Base-by-base conservation (phyloP, 2,888 invertebrate species). In the Eupithecia vulgata region DNA sequence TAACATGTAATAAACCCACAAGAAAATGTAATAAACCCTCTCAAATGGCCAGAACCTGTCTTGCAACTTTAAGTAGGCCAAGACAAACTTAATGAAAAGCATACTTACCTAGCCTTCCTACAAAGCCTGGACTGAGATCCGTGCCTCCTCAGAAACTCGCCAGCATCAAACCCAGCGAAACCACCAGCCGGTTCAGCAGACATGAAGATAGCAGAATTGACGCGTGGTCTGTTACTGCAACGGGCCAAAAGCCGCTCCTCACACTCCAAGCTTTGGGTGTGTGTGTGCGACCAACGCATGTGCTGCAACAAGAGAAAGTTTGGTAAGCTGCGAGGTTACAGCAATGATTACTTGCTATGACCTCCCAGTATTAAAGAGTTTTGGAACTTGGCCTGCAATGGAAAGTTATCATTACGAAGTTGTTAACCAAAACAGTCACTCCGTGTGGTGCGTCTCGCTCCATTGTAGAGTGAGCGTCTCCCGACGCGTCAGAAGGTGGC, bases 171-270 rank as follows among this genome's bases (percentile, higher is more conserved):
- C 61, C 96, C 97, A 73, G 96, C 96, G 86, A 97, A 97, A 37
- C 96, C 96, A 37, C 96, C 96, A 42, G 96, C 95, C 0, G 96
- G 96, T 83, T 96, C 96, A 78, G 96, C 96, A 70, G 97, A 97
- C 76, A 97, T 96, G 90, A 97, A 97, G 84, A 97, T 97, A 81
- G 97, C 98, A 75, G 97, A 97, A 90, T 97, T 98, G 87, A 97
- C 97, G 72, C 97, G 95, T 77, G 97, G 97, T 78, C 97, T 95
- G 80, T 95, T 75, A 73, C 75, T 88, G 82, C 95, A 95, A 75
- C 95, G 95, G 68, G 95, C 93, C 84, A 95, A 92, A 65, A 94
- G 82, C 70, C 92, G 95, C 88, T 95, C 96, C 85, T 95, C 95
- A 84, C 95, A 96, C 91, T 95, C 95, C 83, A 95, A 91, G 85